Evolutionary conservation across 2,113 vertebrate species (phyloP).

Genomic region (Chrysemys picta): DNA sequence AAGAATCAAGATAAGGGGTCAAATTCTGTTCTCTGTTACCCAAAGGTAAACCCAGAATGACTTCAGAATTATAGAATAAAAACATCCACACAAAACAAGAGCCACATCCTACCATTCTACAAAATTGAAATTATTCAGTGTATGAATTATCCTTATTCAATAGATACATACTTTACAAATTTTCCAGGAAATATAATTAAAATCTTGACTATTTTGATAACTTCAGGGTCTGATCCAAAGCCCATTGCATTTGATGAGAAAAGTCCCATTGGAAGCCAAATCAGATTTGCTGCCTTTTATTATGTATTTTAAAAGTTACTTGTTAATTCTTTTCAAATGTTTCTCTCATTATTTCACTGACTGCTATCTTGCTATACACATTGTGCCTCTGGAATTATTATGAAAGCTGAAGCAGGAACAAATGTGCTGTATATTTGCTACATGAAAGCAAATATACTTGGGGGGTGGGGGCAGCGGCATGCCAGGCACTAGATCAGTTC

Average conservation of each 20-base stretch:
- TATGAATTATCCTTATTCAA: neutral
- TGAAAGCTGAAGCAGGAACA: neutral
- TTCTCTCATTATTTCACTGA: neutral
- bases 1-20: constrained; percentile 21
- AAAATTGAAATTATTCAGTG: neutral
- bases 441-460: neutral
- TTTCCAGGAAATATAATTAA: neutral
- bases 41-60: constrained; percentile 19
- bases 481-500: neutral
- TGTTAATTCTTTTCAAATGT: neutral
- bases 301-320: neutral
- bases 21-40: neutral
- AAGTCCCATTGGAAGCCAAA: neutral
- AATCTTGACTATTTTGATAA: neutral
- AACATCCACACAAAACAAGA: rapidly evolving
- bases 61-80: neutral
- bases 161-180: neutral
- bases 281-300: neutral
- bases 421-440: neutral
- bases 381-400: neutral
- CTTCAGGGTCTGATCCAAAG: neutral
- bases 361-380: neutral
- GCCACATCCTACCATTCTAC: neutral
- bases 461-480: neutral
- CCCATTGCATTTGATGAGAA: neutral